Evolutionary conservation across 1,140 invertebrate genomes (phyloP), one percentile per base, ranked within the genome.

Genomic region (Cephus cinctus): DNA sequence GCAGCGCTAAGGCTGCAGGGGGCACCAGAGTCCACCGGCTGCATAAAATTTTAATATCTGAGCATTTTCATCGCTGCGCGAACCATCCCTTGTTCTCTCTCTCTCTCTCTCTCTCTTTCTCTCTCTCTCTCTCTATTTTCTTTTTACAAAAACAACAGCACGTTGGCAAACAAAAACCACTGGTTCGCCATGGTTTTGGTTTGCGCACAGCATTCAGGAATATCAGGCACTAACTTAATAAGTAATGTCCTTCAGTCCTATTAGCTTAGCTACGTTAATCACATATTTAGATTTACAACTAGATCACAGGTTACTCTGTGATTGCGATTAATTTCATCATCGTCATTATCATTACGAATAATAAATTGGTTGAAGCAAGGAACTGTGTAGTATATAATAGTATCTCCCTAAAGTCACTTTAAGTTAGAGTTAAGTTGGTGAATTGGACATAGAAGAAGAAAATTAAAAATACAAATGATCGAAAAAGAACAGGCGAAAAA

Each of bases 171-270:
- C 15, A 32, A 42, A 43, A 46, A 47, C 42, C 53, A 47, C 39
- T 20, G 45, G 15, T 43, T 38, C 44, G 19, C 32, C 16, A 12
- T 30, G 20, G 25, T 6, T 21, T 21, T 5, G 19, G 8, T 42
- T 52, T 31, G 19, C 31, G 27, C 38, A 43, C 42, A 54, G 45
- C 52, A 35, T 57, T 50, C 47, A 56, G 47, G 58, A 41, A 56
- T 27, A 8, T 59, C 52, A 66, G 58, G 57, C 60, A 61, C 60
- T 61, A 65, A 57, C 42, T 55, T 52, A 61, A 61, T 59, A 63
- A 65, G 56, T 68, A 66, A 61, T 56, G 49, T 69, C 60, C 59
- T 52, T 72, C 69, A 72, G 65, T 72, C 59, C 62, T 71, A 69
- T 68, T 55, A 61, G 53, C 61, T 63, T 52, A 52, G 44, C 50